Conservation (phyloP, 2,797 vertebrate species). For the Gouania willdenowi region DNA sequence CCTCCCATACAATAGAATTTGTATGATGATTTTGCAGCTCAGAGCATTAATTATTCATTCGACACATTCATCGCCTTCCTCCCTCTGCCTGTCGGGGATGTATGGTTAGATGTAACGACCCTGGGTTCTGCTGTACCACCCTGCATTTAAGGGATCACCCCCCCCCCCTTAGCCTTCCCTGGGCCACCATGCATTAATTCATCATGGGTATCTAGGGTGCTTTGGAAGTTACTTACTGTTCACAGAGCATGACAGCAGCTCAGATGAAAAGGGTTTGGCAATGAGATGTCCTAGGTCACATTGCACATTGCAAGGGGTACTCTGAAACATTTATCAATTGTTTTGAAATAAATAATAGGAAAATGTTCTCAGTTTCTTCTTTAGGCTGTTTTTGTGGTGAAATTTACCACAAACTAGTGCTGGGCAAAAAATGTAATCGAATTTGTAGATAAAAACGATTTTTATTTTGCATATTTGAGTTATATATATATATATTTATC, state of each 20-base stretch:
- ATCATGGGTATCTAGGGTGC: conserved; percentile 26
- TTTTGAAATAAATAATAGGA: too few species aligned
- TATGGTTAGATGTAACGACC: conserved; percentile 32
- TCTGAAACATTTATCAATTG: too few species aligned
- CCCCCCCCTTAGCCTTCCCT: conserved; percentile 17
- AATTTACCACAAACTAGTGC: too few species aligned
- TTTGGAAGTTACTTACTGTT: conserved; percentile 22
- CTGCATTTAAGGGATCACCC: conserved; percentile 33
- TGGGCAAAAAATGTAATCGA: too few species aligned
- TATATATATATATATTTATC: too few species aligned
- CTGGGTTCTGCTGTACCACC: conserved; percentile 25
- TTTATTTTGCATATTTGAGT: too few species aligned
- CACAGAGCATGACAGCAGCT: conserved; percentile 28
- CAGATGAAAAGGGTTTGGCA: conserved; percentile 10
- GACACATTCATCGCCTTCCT: conserved; percentile 42
- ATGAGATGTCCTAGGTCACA: conserved; percentile 1
- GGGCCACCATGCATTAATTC: conserved; percentile 27
- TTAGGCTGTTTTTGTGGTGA: too few species aligned
- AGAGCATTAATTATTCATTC: conserved; percentile 68
- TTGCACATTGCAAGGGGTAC: too few species aligned
- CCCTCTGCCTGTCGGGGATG: conserved; percentile 22
- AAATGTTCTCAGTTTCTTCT: too few species aligned
- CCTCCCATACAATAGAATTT: conserved; percentile 53
- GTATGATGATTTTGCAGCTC: conserved; percentile 57
- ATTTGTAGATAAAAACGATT: too few species aligned